Base-by-base conservation (phyloP, 2,113 vertebrate species). In the Scomber japonicus region DNA sequence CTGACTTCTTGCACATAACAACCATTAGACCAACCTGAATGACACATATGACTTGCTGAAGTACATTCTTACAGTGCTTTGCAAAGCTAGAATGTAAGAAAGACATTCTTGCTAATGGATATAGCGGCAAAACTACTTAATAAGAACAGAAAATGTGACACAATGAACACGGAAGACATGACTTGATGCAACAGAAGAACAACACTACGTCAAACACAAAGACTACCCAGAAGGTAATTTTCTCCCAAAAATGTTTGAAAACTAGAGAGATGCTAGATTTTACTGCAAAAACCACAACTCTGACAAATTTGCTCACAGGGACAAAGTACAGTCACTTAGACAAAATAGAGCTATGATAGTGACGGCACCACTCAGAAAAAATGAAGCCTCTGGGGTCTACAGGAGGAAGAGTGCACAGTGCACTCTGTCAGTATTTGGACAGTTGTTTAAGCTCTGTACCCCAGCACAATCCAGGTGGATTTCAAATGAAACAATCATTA, bases 341-440 rank as follows among this genome's bases (percentile, higher is more conserved):
- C 35, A 40, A 40, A 40, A 40, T 40, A 40, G 35, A 75, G 57
- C 80, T 75, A 75, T 2, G n/a, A n/a, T 13, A 21, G 35, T 40
- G 6, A 40, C 6, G 40, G 17, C 46, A 66, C 35, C 3, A 31
- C 50, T 45, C 11, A 17, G 49, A 61, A 64, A 59, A 5, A 57
- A 6, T n/a, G 1, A 12, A 4, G 19, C 17, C 48, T 75, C 15
- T 60, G 35, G 66, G 60, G 5, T 80, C 70, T 87, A 90, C 27
- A 16, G 21, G 54, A 63, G 51, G 48, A 71, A 69, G 1, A 50
- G 3, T 15, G 62, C 30, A 62, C 69, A 75, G 49, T 81, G 69
- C 73, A 81, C 87, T 86, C 83, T 79, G 24, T n/a, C 60, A 49
- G 66, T 74, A 77, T 86, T 56, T 69, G 54, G 56, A 75, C 40